phyloP scores from a whole-genome alignment of 2,113 vertebrate species.

The Struthidea cinerea region DNA sequence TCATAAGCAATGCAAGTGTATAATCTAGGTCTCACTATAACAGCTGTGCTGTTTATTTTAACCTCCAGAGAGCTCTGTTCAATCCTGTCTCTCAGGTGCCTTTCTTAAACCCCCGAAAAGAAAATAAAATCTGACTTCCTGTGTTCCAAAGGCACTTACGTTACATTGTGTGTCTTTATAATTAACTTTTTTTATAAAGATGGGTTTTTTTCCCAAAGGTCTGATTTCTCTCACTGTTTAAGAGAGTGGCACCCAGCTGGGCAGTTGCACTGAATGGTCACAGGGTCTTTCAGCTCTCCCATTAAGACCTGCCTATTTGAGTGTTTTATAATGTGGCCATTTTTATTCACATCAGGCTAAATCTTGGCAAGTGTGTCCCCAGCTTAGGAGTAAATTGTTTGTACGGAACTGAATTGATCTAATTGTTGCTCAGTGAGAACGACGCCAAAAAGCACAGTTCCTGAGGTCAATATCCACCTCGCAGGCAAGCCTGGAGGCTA shows the following conservation, averaged over 20 bases:
- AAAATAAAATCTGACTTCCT: neutral
- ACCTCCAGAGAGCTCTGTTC: constrained; percentile 41
- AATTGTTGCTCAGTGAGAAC: neutral
- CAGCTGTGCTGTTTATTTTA: constrained; percentile 55
- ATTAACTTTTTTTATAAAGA: neutral
- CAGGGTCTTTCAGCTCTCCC: constrained; percentile 1
- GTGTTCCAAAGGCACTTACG: neutral
- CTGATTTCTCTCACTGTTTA: neutral
- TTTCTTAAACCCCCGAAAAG: constrained; percentile 39
- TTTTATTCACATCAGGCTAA: constrained; percentile 44
- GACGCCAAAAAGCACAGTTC: neutral
- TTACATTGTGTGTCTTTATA: neutral
- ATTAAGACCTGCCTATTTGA: constrained; percentile 28
- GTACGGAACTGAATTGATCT: constrained; percentile 1
- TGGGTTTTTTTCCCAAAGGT: neutral
- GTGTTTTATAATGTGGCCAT: neutral
- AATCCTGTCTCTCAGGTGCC: constrained; percentile 10
- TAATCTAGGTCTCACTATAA: constrained; percentile 54
- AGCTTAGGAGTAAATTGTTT: constrained; percentile 15
- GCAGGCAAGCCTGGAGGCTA: neutral
- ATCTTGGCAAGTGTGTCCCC: neutral
- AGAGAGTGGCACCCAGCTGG: neutral
- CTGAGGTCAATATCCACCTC: neutral
- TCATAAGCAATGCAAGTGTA: constrained; percentile 33
- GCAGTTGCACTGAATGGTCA: neutral